These are phyloP conservation scores for Liasis olivaceus DNA, from an alignment of 2,797 vertebrate genomes.

Conservation along the genomic window DNA sequence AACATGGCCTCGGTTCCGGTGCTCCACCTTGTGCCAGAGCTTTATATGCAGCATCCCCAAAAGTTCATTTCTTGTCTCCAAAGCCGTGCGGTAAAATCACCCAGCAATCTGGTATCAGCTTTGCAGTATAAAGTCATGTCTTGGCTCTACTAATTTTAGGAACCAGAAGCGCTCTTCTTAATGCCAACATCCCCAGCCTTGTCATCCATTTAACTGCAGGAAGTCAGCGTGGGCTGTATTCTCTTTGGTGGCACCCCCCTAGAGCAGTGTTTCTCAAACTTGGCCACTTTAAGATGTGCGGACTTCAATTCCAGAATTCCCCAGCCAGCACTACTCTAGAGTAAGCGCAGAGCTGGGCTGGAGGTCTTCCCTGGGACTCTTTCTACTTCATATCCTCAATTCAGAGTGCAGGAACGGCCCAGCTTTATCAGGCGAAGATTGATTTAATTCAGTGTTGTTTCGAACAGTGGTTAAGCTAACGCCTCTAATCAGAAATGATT, in stretches of 20 bases:
- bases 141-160: not conserved
- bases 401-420: no score
- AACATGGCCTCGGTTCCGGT: not conserved
- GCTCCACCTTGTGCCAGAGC: not conserved
- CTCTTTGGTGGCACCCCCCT: no score
- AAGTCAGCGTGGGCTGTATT: not conserved
- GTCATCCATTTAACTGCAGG: not conserved
- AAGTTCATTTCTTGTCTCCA: not conserved
- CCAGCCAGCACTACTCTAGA: not conserved
- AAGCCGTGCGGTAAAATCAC: not conserved
- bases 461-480: no score
- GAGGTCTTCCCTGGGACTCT: no score
- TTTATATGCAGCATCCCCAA: not conserved
- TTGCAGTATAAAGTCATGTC: not conserved
- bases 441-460: not conserved
- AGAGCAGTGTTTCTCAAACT: not conserved
- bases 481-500: not conserved
- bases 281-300: not conserved
- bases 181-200: no score
- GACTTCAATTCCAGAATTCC: not conserved
- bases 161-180: not conserved
- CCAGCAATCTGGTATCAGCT: not conserved
- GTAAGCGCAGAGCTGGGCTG: not conserved
- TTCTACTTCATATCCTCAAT: not conserved
- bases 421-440: not conserved